These are phyloP conservation scores for Harpegnathos saltator DNA, from an alignment of 1,140 invertebrate genomes.

Conservation along the genomic window DNA sequence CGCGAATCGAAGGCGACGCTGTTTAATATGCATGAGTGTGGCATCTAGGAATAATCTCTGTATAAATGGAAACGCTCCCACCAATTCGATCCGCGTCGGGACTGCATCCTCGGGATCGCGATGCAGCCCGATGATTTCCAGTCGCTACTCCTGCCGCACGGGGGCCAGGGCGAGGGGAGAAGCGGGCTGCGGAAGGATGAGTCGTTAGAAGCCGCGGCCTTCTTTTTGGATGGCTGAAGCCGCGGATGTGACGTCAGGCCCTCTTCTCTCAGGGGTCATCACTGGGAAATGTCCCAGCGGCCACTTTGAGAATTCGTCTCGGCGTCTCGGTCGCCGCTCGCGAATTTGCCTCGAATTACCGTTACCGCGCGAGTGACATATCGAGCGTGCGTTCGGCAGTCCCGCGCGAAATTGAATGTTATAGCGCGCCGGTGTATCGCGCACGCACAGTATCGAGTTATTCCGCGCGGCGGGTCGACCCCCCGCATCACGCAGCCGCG, in stretches of 20 bases:
- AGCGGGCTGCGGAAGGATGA: slow-evolving; percentile 49
- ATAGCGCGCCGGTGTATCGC: slow-evolving; percentile 57
- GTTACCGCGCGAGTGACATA: slow-evolving; percentile 4
- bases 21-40: slow-evolving; percentile 77
- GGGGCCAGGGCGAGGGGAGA: background rate
- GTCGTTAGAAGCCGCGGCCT: slow-evolving; percentile 45
- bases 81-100: slow-evolving; percentile 64
- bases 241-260: slow-evolving; percentile 42
- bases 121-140: slow-evolving; percentile 54
- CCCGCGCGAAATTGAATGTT: slow-evolving; percentile 68
- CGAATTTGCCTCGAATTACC: no score
- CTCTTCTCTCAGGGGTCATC: background rate
- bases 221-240: slow-evolving; percentile 53
- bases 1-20: slow-evolving; percentile 70
- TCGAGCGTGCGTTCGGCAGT: background rate
- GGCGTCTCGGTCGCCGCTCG: no score
- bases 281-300: background rate
- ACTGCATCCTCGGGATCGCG: slow-evolving; percentile 56
- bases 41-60: slow-evolving; percentile 74
- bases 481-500: slow-evolving; percentile 57
- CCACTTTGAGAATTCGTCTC: no score
- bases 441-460: slow-evolving; percentile 70
- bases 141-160: slow-evolving; percentile 1
- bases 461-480: slow-evolving; percentile 70
- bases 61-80: slow-evolving; percentile 75